Evolutionary conservation across 2,113 vertebrate genomes (phyloP).

Genomic region (Macroglossus sobrinus): DNA sequence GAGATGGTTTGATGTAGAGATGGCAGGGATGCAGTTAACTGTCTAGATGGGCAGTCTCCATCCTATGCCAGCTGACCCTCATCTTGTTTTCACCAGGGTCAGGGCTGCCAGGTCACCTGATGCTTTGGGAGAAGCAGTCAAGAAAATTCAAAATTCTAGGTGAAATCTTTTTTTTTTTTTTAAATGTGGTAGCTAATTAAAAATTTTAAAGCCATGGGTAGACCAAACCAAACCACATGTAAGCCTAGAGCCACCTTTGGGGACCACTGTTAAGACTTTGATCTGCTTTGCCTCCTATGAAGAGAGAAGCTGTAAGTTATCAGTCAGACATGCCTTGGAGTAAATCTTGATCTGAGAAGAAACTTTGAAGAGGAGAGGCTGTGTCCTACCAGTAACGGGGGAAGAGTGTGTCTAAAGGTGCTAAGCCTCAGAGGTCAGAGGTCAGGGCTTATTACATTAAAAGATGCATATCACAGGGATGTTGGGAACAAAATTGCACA

Average conservation of each 20-base stretch:
- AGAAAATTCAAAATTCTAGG: neutral
- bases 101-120: neutral
- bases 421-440: neutral
- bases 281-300: neutral
- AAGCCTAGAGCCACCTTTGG: neutral
- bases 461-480: neutral
- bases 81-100: neutral
- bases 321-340: neutral
- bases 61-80: neutral
- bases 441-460: neutral
- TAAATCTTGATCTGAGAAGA: neutral
- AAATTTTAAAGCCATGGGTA: neutral
- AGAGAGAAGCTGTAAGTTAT: neutral
- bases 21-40: fast-evolving
- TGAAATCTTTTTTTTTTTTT: neutral
- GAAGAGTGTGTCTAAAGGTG: neutral
- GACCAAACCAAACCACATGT: neutral
- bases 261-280: neutral
- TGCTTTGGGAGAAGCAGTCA: neutral
- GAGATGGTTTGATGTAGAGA: neutral
- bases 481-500: neutral
- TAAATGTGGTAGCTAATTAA: neutral
- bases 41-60: fast-evolving
- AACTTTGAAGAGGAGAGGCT: neutral
- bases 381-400: neutral